Evolutionary conservation across 2,888 invertebrate species (phyloP).

Genomic region (Cheilosia soror): DNA sequence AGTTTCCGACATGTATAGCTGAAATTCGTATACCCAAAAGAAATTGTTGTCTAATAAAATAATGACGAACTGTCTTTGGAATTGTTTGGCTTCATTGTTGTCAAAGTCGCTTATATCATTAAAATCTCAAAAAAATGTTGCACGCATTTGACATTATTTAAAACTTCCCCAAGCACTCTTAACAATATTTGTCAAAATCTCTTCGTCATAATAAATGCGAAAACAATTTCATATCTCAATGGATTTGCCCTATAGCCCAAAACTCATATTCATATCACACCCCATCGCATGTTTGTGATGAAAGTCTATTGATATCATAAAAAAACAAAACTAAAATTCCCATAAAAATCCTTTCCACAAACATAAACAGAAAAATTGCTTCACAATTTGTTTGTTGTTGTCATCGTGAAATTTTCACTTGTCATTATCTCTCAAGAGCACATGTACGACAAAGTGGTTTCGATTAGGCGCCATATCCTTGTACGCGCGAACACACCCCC

Average conservation of each 20-base stretch:
- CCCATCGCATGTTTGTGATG: background rate
- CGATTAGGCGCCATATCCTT: constrained; percentile 55
- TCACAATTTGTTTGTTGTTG: constrained; percentile 54
- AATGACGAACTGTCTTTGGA: too few species aligned
- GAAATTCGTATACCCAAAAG: too few species aligned
- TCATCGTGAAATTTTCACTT: constrained; percentile 55
- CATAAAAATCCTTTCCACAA: constrained; percentile 41
- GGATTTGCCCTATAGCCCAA: background rate
- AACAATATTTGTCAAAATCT: too few species aligned
- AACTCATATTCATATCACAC: background rate
- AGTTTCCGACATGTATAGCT: too few species aligned
- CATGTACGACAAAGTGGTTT: constrained; percentile 60
- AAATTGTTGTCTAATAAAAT: too few species aligned
- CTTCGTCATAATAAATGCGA: background rate
- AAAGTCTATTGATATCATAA: background rate
- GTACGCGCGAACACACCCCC: constrained; percentile 12
- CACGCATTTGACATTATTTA: too few species aligned
- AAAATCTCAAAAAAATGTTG: too few species aligned
- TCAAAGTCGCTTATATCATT: too few species aligned
- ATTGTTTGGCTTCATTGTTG: too few species aligned
- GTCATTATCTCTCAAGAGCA: constrained; percentile 55
- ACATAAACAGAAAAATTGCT: constrained; percentile 20
- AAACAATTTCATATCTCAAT: background rate
- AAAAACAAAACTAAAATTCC: background rate
- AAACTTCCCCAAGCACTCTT: too few species aligned